Evolutionary conservation across 30 jellyfish, hydroid and myxozoan genomes (phyloP), one percentile per base, ranked within the genome.

Genomic region (Cassiopea xamachana): DNA sequence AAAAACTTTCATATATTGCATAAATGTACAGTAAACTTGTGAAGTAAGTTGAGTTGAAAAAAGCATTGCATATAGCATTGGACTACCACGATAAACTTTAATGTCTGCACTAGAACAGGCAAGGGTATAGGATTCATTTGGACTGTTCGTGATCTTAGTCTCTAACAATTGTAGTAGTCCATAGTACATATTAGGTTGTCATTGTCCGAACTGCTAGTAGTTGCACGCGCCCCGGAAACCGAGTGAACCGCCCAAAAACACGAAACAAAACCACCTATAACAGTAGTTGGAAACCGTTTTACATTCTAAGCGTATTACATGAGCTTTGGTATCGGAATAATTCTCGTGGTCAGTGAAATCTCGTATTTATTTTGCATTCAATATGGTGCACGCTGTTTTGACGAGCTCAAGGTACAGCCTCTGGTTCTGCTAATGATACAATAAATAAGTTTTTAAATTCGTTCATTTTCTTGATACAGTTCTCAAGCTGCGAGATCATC

Each of bases 151-250:
- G 7, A 10, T 55, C 64, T 6, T 55, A 6, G 12, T 55, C 64
- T 55, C 64, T 55, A 3, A 10, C 10, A 55, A 55, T 10, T 55
- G 64, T 10, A 55, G 7, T 55, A 55, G 12, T 55, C 10, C 64
- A 55, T 10, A 55, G 64, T 55, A 55, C 10, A 55, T 10, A 27
- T 27, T 27, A 27, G 39, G 64, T 16, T 16, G 8, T 17, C 15
- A 64, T 64, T 2, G 19, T 14, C 82, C 61, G 19, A 73, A 39
- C 75, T 17, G 82, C n/a, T 67, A 59, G 47, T 7, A 43, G 46
- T 2, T 55, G 18, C 90, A 82, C 90, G 90, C 90, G 83, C 90
- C 90, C 39, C 90, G 90, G 90, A 82, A 82, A 69, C 90, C 90
- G 68, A 67, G 44, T 59, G 70, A 60, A 15, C 90, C 83, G 83